phyloP scores from a whole-genome alignment of 2,113 vertebrate genomes.

The Felis catus region DNA sequence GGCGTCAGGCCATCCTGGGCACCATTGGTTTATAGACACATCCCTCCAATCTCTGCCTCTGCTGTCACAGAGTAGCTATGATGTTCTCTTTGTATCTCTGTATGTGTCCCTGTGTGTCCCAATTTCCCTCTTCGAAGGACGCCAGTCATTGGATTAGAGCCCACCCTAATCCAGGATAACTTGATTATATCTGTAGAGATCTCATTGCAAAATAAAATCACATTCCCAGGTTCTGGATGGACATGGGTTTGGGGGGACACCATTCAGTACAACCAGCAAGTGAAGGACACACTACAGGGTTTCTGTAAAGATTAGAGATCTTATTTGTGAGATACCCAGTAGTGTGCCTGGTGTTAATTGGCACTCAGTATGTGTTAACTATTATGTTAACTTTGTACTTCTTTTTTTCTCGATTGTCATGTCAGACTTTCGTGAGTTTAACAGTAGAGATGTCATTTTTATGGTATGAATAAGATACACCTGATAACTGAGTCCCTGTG shows the following conservation, averaged over 20 bases:
- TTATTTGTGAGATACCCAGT: background rate
- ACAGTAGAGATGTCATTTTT: constrained; percentile 6
- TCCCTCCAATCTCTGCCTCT: background rate
- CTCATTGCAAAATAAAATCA: background rate
- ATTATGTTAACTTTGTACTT: background rate
- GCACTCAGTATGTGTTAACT: background rate
- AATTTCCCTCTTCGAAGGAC: background rate
- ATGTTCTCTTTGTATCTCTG: fast-evolving
- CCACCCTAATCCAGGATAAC: background rate
- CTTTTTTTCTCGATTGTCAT: background rate
- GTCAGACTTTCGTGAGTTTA: background rate
- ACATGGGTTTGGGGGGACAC: background rate
- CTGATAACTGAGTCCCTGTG: background rate
- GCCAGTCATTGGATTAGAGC: background rate
- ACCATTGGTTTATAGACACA: fast-evolving
- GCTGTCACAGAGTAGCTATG: too few relatives aligned
- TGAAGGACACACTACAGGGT: background rate
- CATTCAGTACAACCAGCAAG: background rate
- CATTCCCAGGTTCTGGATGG: background rate
- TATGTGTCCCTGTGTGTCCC: background rate
- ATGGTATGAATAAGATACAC: background rate
- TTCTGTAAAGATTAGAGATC: background rate
- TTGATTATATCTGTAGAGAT: background rate
- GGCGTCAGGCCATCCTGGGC: fast-evolving
- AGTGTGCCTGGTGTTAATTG: background rate